Percentiles rank a stretch among this genome's conserved stretches.
These are phyloP conservation scores for Epinephelus moara DNA, from an alignment of 2,113 vertebrate genomes.

Conservation along the genomic window DNA sequence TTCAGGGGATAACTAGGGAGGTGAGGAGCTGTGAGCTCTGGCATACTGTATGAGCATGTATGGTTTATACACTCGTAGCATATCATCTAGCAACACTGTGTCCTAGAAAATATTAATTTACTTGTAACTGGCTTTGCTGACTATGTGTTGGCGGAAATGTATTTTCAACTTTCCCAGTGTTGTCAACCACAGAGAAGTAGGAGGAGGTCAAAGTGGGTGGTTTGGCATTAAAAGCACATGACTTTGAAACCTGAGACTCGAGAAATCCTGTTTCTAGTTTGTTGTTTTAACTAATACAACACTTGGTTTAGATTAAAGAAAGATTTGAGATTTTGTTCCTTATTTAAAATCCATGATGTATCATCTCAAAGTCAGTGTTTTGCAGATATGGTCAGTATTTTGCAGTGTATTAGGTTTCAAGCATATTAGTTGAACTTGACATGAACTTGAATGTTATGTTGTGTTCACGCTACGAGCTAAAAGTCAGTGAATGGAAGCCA, in stretches of 20 bases:
- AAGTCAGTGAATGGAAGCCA: too few relatives aligned
- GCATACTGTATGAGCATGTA: not conserved
- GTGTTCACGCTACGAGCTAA: too few relatives aligned
- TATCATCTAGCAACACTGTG: not conserved
- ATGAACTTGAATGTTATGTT: not conserved
- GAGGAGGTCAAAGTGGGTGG: not conserved
- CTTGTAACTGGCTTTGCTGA: not conserved
- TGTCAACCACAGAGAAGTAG: not conserved
- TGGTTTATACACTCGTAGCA: not conserved
- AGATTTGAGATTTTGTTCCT: not conserved
- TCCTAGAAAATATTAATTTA: not conserved
- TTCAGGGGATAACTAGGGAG: constrained; percentile 40
- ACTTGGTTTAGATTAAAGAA: not conserved
- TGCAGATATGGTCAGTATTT: not conserved
- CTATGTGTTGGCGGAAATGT: not conserved
- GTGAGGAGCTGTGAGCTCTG: constrained; percentile 20
- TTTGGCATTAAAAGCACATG: not conserved
- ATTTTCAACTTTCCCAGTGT: not conserved
- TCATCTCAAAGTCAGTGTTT: not conserved
- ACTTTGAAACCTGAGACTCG: not conserved
- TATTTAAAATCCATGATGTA: not conserved
- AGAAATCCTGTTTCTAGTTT: not conserved
- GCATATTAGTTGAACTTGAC: not conserved
- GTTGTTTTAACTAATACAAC: not conserved
- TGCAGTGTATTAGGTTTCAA: not conserved